Conservation (phyloP, 2,113 vertebrate species). For the Vombatus ursinus region DNA sequence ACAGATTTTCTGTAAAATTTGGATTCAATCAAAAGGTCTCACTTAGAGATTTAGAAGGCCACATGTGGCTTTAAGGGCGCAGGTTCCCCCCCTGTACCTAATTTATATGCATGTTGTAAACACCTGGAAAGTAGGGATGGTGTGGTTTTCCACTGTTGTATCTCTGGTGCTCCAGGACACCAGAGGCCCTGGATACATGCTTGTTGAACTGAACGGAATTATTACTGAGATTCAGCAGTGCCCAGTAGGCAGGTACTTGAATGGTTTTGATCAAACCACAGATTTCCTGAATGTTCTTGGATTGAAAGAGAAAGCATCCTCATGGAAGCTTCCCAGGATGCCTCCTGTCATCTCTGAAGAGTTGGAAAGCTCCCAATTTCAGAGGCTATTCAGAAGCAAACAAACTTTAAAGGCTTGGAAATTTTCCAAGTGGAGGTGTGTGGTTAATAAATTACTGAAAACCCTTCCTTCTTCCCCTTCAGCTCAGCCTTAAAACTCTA, state of each 20-base stretch:
- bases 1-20: too few relatives aligned
- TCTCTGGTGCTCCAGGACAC: background rate
- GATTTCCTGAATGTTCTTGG: background rate
- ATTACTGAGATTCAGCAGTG: background rate
- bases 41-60: too few relatives aligned
- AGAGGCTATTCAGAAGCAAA: background rate
- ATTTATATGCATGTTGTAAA: background rate
- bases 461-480: background rate
- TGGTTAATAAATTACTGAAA: constrained; percentile 3
- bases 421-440: background rate
- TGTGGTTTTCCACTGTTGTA: background rate
- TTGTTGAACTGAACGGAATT: background rate
- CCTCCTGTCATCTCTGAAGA: background rate
- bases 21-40: too few relatives aligned
- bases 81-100: background rate
- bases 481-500: background rate
- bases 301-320: background rate
- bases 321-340: background rate
- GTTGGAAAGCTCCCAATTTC: background rate
- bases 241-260: background rate
- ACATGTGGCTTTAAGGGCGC: too few relatives aligned
- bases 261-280: background rate
- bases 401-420: background rate
- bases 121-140: background rate
- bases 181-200: background rate